Percentiles rank a stretch among this genome's conserved stretches.
These are phyloP conservation scores for Pteruthius melanotis DNA, from an alignment of 2,113 vertebrate species.

Conservation along the genomic window DNA sequence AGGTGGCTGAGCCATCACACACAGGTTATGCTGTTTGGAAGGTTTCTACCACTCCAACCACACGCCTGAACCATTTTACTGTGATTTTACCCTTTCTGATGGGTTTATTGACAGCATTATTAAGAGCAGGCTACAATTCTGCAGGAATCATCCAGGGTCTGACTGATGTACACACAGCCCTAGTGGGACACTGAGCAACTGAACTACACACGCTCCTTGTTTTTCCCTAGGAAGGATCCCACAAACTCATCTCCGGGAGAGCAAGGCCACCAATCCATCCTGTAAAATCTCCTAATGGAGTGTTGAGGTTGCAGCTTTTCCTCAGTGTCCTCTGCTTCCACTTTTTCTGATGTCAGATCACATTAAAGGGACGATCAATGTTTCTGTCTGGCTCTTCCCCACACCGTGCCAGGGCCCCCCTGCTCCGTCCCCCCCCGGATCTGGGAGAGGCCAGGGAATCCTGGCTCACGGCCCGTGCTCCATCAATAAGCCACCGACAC, in stretches of 20 bases:
- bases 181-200: not conserved
- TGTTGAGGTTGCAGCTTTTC: constrained; percentile 37
- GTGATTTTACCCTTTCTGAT: not conserved
- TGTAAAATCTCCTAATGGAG: not conserved
- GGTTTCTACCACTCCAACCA: not conserved
- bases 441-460: not conserved
- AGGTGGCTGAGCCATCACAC: not conserved
- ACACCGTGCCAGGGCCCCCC: not conserved
- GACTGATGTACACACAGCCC: not conserved
- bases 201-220: not conserved
- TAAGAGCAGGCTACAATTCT: not conserved
- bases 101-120: not conserved
- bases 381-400: constrained; percentile 52
- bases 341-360: constrained; percentile 41
- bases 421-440: not conserved
- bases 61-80: not conserved
- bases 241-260: not conserved
- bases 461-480: constrained; percentile 2
- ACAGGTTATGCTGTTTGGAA: not conserved
- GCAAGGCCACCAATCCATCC: not conserved
- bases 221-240: constrained; percentile 11
- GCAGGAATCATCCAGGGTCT: not conserved
- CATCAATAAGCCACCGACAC: constrained; percentile 3
- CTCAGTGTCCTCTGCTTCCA: constrained; percentile 42
- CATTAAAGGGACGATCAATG: constrained; percentile 63